Evolutionary conservation across 1,140 invertebrate genomes (phyloP).

Genomic region (Mizuhopecten yessoensis): DNA sequence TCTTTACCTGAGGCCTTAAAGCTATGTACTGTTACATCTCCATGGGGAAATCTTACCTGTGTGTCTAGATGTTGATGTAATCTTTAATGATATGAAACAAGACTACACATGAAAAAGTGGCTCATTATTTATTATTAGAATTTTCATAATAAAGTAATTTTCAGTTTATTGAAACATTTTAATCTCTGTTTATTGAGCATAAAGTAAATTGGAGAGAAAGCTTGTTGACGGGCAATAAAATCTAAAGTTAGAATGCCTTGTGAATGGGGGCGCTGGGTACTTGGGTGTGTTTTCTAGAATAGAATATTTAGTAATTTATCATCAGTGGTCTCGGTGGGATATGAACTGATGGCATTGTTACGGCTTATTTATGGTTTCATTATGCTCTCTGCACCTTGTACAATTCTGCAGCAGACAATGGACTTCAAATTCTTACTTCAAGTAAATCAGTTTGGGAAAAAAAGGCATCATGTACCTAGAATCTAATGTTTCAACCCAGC

Average conservation of each 20-base stretch:
- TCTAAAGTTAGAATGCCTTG: constrained; percentile 8
- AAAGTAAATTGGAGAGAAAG: constrained; percentile 6
- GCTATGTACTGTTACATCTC: background rate
- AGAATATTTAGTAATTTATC: constrained; percentile 40
- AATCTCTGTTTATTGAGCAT: constrained; percentile 29
- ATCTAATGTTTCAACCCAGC: background rate
- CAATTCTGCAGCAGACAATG: constrained; percentile 22
- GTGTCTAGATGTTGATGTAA: background rate
- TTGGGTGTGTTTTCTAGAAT: background rate
- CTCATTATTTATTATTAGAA: constrained; percentile 23
- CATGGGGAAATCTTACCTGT: background rate
- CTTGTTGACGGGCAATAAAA: constrained; percentile 32
- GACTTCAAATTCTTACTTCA: constrained; percentile 10
- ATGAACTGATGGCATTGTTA: constrained; percentile 11
- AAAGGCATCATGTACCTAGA: constrained; percentile 25
- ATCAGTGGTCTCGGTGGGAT: background rate
- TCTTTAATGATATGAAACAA: background rate
- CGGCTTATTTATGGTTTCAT: constrained; percentile 19
- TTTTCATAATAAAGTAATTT: constrained; percentile 40
- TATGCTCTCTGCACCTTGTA: constrained; percentile 33
- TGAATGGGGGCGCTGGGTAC: background rate
- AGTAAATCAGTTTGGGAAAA: constrained; percentile 7
- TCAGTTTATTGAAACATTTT: constrained; percentile 36
- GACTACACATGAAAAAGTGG: background rate
- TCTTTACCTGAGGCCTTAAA: too few species aligned